Conservation (phyloP, 2,797 vertebrate species). For the Pangasius krempfi region DNA sequence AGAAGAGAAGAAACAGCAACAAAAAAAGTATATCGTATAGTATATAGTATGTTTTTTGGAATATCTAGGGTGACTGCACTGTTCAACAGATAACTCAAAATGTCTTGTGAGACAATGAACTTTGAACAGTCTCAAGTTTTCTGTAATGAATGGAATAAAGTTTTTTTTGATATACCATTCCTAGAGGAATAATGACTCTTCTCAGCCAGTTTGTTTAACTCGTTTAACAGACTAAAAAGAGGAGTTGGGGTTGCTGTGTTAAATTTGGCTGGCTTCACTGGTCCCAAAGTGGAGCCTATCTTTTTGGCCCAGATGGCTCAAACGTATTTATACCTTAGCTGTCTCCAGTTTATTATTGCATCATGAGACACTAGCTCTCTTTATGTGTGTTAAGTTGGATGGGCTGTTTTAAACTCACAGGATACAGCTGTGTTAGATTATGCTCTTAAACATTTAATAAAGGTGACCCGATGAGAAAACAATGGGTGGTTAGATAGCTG, state of each 20-base stretch:
- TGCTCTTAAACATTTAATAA: constrained; percentile 41
- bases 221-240: not conserved
- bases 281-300: not conserved
- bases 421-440: constrained; percentile 57
- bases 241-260: not conserved
- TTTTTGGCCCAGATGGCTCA: not conserved
- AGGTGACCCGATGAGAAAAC: constrained; percentile 38
- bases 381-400: constrained; percentile 42
- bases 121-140: not conserved
- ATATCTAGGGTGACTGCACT: not conserved
- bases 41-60: not conserved
- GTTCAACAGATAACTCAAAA: constrained; percentile 9
- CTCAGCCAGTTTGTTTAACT: not conserved
- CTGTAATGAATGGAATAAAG: not conserved
- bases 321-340: not conserved
- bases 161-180: not conserved
- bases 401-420: constrained; percentile 38
- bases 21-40: too few relatives aligned
- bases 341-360: constrained; percentile 2
- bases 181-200: not conserved
- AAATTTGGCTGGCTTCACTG: constrained; percentile 6
- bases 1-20: not conserved
- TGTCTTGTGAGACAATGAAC: not conserved
- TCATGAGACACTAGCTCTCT: constrained; percentile 24
- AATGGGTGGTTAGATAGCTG: constrained; percentile 30